Evolutionary conservation across 2,888 invertebrate genomes (phyloP), one percentile per base, ranked within the genome.

Genomic region (Cynaeus angustus): DNA sequence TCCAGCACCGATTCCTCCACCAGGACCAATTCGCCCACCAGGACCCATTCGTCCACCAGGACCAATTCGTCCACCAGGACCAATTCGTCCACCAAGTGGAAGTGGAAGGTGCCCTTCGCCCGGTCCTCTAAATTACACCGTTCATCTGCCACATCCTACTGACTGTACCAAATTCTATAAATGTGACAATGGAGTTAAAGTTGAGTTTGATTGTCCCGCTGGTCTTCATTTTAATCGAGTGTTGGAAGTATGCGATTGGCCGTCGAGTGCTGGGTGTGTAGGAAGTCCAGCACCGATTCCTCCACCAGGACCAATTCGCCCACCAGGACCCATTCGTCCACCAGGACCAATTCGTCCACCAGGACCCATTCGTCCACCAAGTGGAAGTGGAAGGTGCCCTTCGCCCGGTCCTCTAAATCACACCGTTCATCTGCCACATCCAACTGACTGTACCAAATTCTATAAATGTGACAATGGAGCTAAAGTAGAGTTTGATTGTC

Each of bases 161-260:
- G 71, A 75, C 43, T 75, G 74, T 56, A 62, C 55, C 33, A 71
- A 69, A 55, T 75, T 74, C 62, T 75, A 74, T 68, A 70, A 67
- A 50, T 75, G 75, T 61, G 67, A 69, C 14, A 50, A 73, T 28
- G 71, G 73, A 7, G 38, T 62, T 3, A 72, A 68, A 62, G 64
- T 73, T 10, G 52, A 53, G 13, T 46, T 71, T 7, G 65, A 38
- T 28, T 73, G 71, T 28, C 71, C 71, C 7, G 52, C 50, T 21
- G 48, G 30, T 1, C 55, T 71, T 3, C 59, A 67, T 14, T 73
- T 69, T 43, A 69, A 73, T 33, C 16, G 26, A 50, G 52, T 46
- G 28, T 30, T 66, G 12, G 48, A 68, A 55, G 67, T 72, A 8
- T 72, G 73, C 26, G 71, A 73, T 28, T 73, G 73, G 71, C 72